Evolutionary conservation across 2,888 invertebrate species (phyloP).

Genomic region (Rotaria macrura): DNA sequence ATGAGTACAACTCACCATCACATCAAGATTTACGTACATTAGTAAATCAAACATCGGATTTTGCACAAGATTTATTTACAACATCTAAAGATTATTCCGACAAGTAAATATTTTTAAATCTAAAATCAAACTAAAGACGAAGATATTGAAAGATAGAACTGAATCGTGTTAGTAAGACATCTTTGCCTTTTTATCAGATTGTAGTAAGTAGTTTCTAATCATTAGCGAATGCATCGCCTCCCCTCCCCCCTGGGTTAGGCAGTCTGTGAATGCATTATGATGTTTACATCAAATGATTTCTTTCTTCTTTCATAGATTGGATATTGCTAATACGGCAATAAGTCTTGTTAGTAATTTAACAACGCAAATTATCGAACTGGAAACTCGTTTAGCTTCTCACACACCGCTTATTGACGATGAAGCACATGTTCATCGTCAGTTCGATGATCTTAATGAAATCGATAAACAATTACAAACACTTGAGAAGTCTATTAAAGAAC

Average conservation of each 20-base stretch:
- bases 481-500: constrained; percentile 1
- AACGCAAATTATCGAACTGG: neutral
- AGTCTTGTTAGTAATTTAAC: neutral
- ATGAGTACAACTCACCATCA: neutral
- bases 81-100: neutral
- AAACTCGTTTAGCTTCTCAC: constrained; percentile 7
- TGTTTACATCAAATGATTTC: no score
- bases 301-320: neutral
- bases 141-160: no score
- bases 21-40: neutral
- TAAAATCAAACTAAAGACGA: no score
- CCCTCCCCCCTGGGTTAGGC: no score
- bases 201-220: no score
- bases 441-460: neutral
- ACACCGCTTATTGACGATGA: neutral
- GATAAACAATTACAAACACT: neutral
- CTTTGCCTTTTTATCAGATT: no score
- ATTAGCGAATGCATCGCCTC: no score
- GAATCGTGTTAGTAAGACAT: no score
- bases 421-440: neutral
- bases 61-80: neutral
- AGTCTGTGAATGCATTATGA: no score
- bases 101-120: neutral
- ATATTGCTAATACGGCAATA: neutral
- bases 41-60: neutral